These are phyloP conservation scores for Dermochelys coriacea DNA, from an alignment of 2,797 vertebrate species.

Conservation along the genomic window DNA sequence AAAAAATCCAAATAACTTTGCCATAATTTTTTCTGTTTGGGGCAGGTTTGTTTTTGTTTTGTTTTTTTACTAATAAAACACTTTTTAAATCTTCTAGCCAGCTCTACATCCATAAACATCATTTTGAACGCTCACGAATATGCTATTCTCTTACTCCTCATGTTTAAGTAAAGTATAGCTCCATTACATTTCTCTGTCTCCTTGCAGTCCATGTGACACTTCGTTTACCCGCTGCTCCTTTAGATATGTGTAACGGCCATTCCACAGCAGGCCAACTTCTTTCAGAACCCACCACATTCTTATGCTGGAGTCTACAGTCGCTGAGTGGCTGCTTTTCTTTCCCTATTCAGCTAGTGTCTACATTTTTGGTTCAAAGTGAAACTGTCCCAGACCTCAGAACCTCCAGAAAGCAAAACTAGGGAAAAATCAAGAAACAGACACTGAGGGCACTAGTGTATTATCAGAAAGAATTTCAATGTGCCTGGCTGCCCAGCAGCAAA, in stretches of 20 bases:
- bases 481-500: constrained; percentile 84
- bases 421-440: constrained; percentile 34
- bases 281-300: neutral
- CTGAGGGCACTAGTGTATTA: constrained; percentile 73
- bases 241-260: constrained; percentile 22
- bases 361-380: constrained; percentile 75
- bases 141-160: neutral
- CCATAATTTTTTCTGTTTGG: neutral
- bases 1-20: neutral
- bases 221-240: constrained; percentile 44
- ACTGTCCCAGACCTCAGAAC: constrained; percentile 60
- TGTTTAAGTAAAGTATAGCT: neutral
- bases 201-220: constrained; percentile 37
- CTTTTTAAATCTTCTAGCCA: neutral
- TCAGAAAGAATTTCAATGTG: constrained; percentile 83
- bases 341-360: constrained; percentile 11
- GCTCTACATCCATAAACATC: neutral
- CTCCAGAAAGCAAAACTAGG: constrained; percentile 61
- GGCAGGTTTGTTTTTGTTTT: fast-evolving
- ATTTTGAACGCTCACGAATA: neutral
- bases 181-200: neutral
- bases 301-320: neutral
- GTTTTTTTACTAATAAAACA: neutral
- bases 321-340: constrained; percentile 1
- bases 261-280: neutral